phyloP scores from a whole-genome alignment of 2,113 vertebrate species.

The Synodontis membranacea region DNA sequence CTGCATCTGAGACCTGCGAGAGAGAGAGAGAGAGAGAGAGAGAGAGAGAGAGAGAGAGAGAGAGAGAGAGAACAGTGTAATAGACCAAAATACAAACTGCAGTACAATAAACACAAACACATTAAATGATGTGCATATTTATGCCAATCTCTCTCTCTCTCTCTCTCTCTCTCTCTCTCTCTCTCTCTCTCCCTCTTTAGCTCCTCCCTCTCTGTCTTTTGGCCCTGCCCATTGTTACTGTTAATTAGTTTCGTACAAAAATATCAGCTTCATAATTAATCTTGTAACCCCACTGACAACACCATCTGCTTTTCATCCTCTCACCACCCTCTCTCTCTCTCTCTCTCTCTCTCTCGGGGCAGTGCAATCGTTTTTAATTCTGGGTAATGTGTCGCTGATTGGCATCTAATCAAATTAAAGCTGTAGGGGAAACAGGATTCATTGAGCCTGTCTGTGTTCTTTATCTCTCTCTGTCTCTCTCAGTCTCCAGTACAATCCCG shows the following conservation, averaged over 20 bases:
- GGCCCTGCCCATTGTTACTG: slow-evolving; percentile 4
- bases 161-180: background rate
- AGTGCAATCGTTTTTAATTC: background rate
- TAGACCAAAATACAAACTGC: background rate
- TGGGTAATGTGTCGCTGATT: background rate
- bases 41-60: slow-evolving; percentile 5
- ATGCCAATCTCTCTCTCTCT: background rate
- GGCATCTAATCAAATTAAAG: background rate
- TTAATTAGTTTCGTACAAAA: slow-evolving; percentile 63
- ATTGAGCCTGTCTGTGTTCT: background rate
- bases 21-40: background rate
- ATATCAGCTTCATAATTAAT: slow-evolving; percentile 66
- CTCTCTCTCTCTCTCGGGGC: background rate
- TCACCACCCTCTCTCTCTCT: slow-evolving; percentile 16
- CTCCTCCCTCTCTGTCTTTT: slow-evolving; percentile 40
- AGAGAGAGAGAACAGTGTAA: background rate
- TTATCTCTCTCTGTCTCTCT: background rate
- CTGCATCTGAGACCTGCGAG: slow-evolving; percentile 65
- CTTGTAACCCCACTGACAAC: slow-evolving; percentile 60
- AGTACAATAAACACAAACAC: background rate
- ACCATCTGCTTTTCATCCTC: slow-evolving; percentile 65
- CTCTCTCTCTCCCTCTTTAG: background rate
- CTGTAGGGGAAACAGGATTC: background rate
- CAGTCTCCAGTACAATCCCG: background rate
- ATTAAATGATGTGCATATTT: background rate